Evolutionary conservation across 2,797 vertebrate species (phyloP), one percentile per base, ranked within the genome.

Genomic region (Pseudochromis fuscus): DNA sequence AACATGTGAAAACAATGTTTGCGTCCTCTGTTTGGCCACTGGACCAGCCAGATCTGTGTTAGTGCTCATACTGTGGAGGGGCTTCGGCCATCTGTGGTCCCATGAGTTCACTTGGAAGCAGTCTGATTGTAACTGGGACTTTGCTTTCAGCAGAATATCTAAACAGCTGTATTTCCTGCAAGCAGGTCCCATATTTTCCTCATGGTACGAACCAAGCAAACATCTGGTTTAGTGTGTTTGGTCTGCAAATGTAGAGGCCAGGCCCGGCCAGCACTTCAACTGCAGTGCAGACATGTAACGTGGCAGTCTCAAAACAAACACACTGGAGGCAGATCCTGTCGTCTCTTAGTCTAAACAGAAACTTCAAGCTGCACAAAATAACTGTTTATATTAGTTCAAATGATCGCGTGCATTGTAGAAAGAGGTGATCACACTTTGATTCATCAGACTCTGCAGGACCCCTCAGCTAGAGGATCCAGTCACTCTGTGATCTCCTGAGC

Each of bases 151-250:
- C 25, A 8, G 24, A 45, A 27, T 53, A 50, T 38, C 66, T 30
- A 15, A 79, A 73, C 76, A 77, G 67, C 51, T 85, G 76, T 70
- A 58, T 64, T 77, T 83, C 45, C 45, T 75, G 60, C 33, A 25
- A 57, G 44, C 37, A 44, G 67, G 46, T 72, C 49, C 30, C 19
- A 33, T 27, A 12, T 78, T 77, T 82, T 67, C 58, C 65, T 48
- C 52, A 64, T 40, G 68, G 58, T 76, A 68, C 56, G 72, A 68
- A 79, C 52, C n/a, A 59, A 66, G 79, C 48, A 67, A 71, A 88
- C 74, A 90, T 88, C 81, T 88, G 87, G 58, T 59, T 2, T 25
- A 67, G 48, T 75, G 77, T 51, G 80, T 15, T 68, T 57, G 27
- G 52, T 59, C 44, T 84, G 52, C 57, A 76, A 84, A 85, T 77